Evolutionary conservation across 2,797 vertebrate species (phyloP), one percentile per base, ranked within the genome.

Genomic region (Heterohyrax brucei): DNA sequence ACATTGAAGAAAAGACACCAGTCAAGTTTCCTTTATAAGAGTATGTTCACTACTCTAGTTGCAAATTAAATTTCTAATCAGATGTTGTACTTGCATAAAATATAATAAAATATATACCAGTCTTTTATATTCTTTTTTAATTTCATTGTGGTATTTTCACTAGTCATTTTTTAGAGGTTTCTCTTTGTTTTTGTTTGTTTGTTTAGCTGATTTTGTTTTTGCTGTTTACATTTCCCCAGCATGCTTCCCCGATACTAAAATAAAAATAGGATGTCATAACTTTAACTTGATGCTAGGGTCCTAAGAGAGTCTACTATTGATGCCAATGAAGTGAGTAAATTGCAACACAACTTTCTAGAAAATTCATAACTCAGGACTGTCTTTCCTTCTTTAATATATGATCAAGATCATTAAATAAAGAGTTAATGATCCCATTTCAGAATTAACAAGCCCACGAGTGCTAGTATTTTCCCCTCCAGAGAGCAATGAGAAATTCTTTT

Each of bases 311-410:
- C 28, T 61, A 30, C 12, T 81, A 53, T 24, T 82, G 10, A 91
- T 4, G 82, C 19, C 53, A 3, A 0, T 80, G 30, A 73, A 26
- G 48, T 62, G 90, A 77, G 72, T 86, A 64, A 46, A 56, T 33
- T 73, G 79, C 33, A 85, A 66, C 21, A 62, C 7, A 68, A 48
- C 5, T n/a, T 39, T 70, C 10, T 93, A 64, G 77, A 70, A 88
- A 81, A 70, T 59, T 87, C 79, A 61, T 14, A 84, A 70, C 59
- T 50, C 26, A 24, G 50, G 8, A 39, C 39, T 77, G 33, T 95
- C 64, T 53, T 76, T 85, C 72, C 46, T 48, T 92, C 33, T 84
- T 84, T 53, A 89, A 16, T 85, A 89, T 84, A 80, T 14, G 19
- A 81, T 89, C 48, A 50, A 76, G 24, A 33, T 22, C 9, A 85